phyloP scores from a whole-genome alignment of 2,113 vertebrate species.

The Ciconia maguari region DNA sequence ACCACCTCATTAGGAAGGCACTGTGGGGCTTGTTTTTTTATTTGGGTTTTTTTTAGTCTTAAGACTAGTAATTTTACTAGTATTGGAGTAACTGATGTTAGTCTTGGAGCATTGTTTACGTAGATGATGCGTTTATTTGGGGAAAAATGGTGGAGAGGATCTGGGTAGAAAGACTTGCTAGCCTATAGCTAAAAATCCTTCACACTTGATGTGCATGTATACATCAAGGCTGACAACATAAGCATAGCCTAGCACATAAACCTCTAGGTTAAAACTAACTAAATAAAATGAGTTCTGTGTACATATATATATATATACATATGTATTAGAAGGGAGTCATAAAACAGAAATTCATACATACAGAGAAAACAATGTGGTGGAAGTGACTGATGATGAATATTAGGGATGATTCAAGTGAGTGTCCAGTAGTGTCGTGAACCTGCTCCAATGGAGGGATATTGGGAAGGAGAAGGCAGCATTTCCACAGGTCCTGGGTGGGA shows the following conservation, averaged over 20 bases:
- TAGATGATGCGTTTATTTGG: neutral
- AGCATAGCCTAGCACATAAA: neutral
- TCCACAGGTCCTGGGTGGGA: neutral
- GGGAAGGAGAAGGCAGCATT: neutral
- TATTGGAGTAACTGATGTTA: neutral
- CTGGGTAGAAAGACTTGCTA: neutral
- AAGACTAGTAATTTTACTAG: neutral
- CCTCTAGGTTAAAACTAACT: neutral
- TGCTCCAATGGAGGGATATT: rapidly evolving
- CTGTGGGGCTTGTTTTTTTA: rapidly evolving
- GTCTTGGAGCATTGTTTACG: neutral
- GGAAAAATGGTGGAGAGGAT: neutral
- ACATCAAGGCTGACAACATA: neutral
- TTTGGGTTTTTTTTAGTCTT: neutral
- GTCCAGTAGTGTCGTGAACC: neutral
- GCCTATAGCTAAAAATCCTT: neutral
- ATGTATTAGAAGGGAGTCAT: neutral
- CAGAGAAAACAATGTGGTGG: neutral
- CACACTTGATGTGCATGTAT: neutral
- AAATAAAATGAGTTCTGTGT: neutral
- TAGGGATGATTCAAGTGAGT: neutral
- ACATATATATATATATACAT: too few species aligned
- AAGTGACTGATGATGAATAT: neutral
- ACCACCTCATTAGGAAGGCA: neutral
- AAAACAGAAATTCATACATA: neutral